Conservation (phyloP, 2,888 invertebrate species). For the Napeogenes sylphis region DNA sequence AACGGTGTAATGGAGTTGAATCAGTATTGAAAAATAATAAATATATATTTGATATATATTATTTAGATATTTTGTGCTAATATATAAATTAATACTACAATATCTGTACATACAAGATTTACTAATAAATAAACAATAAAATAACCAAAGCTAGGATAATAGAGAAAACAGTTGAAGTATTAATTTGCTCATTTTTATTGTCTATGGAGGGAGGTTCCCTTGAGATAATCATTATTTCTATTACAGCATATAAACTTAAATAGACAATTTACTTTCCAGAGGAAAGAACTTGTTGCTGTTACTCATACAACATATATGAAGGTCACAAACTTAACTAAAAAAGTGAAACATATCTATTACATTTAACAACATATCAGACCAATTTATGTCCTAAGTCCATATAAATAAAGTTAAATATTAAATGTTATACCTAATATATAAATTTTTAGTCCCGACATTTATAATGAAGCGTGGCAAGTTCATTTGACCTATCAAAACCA, state of each 20-base stretch:
- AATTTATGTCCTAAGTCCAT: background rate
- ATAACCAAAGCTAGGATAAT: slow-evolving; percentile 6
- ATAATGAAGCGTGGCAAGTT: slow-evolving; percentile 19
- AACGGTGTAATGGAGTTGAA: no score
- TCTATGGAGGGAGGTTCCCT: slow-evolving; percentile 25
- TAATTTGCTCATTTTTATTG: slow-evolving; percentile 32
- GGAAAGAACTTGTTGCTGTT: slow-evolving; percentile 29
- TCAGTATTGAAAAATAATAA: no score
- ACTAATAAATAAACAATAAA: slow-evolving; percentile 15
- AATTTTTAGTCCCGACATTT: slow-evolving; percentile 4
- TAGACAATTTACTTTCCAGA: slow-evolving; percentile 34
- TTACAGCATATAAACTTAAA: slow-evolving; percentile 34
- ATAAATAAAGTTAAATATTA: slow-evolving; percentile 6
- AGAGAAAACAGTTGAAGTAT: slow-evolving; percentile 17
- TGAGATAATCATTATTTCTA: slow-evolving; percentile 30
- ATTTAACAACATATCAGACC: background rate
- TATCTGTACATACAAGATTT: background rate
- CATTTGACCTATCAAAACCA: slow-evolving; percentile 21
- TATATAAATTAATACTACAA: no score
- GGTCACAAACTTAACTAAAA: slow-evolving; percentile 20
- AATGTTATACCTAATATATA: background rate
- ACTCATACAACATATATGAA: slow-evolving; percentile 27
- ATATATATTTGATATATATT: no score
- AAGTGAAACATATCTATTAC: slow-evolving; percentile 21
- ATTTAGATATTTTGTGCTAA: no score